Evolutionary conservation across 1,140 invertebrate species (phyloP), one percentile per base, ranked within the genome.

Genomic region (Polyergus mexicanus): DNA sequence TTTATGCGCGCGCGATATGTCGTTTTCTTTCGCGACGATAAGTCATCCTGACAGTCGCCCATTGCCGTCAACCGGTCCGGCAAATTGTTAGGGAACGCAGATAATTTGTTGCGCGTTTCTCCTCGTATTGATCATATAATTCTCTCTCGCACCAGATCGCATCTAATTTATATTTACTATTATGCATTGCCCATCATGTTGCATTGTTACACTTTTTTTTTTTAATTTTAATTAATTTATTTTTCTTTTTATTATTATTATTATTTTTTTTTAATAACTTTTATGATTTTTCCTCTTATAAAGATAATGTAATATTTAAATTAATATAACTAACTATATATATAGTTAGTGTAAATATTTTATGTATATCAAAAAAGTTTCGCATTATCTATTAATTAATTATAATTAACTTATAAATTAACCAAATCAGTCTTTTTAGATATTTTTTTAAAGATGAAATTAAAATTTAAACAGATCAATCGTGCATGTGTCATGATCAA

Each of bases 11-110:
- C 35, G 32, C 51, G 60, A 74, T 86, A 68, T 84, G 62, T 75
- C 85, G 63, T 68, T 84, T 47, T 35, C 63, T 74, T 22, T 75
- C 58, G 19, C 51, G 62, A 72, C 78, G 38, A 84, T 86, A 84
- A 69, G 3, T 84, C 81, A 84, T 76, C 58, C 16, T n/a, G 63
- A 86, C 58, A n/a, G 68, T 74, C 69, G 35, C 44, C 44, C 44
- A 38, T 75, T 35, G 66, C 22, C 19, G 65, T 80, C 65, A 74
- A 63, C 38, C 47, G 22, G 6, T 32, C n/a, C 63, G 38, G 69
- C 56, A 75, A 84, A 75, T 84, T 77, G 44, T 84, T 77, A 63
- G 32, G 72, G 44, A 44, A 62, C 68, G 25, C 8, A 11, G 22
- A 77, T 65, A 77, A 77, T 84, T 84, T 65, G 32, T 84, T 65